A percentile compares a stretch with the other conserved stretches of the same genome.
Evolutionary conservation across 2,113 vertebrate species (phyloP).

Genomic region (Pelecanoides urinatrix): DNA sequence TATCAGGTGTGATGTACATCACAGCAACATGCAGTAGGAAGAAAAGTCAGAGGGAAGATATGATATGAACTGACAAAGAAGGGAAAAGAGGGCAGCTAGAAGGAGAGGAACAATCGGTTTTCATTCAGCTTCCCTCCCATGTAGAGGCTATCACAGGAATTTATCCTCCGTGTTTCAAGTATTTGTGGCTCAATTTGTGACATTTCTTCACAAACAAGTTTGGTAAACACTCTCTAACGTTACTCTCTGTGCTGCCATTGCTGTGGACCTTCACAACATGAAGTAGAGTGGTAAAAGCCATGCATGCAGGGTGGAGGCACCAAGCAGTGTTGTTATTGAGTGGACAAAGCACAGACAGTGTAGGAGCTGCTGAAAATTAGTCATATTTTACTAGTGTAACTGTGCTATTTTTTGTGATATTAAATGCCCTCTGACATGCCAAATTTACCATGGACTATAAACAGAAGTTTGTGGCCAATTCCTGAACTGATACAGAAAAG

Average conservation of each 20-base stretch:
- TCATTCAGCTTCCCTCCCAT: neutral
- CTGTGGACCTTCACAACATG: neutral
- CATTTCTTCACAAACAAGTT: neutral
- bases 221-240: neutral
- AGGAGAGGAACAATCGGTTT: neutral
- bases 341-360: neutral
- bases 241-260: neutral
- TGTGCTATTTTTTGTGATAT: neutral
- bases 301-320: neutral
- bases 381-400: neutral
- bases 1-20: neutral
- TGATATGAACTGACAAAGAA: neutral
- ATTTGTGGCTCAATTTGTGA: neutral
- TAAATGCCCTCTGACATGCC: neutral
- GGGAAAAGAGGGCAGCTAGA: neutral
- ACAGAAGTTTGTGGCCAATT: neutral
- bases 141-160: neutral
- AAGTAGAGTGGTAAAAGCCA: neutral
- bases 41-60: neutral
- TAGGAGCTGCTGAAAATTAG: slow-evolving; percentile 4
- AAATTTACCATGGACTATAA: neutral
- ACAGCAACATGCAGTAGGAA: neutral
- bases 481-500: neutral
- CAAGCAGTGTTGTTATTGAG: neutral
- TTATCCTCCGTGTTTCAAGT: neutral